Conservation (phyloP, 2,113 vertebrate species). For the human region DNA sequence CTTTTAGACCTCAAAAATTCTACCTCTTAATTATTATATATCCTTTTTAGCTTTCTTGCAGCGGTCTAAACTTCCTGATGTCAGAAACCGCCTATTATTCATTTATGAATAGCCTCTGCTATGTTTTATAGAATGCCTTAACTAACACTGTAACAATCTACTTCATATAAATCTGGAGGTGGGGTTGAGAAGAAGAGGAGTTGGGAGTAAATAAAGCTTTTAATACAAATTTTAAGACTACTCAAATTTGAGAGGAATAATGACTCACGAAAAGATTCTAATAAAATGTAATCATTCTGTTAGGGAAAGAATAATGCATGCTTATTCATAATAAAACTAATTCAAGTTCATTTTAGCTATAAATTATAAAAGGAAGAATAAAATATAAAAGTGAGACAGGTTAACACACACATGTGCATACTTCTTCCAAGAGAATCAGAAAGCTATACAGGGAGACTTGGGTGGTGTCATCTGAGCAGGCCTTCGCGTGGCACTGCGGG, state of each 20-base stretch:
- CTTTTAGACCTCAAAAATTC: neutral
- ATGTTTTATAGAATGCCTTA: neutral
- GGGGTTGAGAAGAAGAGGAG: fast-evolving
- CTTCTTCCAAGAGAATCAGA: conserved; percentile 17
- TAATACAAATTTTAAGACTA: neutral
- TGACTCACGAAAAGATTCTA: neutral
- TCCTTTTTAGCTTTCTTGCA: neutral
- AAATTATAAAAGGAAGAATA: neutral
- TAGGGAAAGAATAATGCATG: neutral
- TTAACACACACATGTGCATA: neutral
- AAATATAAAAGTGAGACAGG: neutral
- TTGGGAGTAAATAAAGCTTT: neutral
- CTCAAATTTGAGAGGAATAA: conserved; percentile 4
- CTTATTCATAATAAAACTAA: neutral
- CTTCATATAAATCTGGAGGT: neutral
- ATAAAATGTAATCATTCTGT: conserved; percentile 20
- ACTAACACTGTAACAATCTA: neutral
- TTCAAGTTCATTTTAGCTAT: neutral
- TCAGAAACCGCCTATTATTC: neutral
- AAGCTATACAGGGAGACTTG: neutral
- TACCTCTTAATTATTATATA: neutral
- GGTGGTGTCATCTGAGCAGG: neutral
- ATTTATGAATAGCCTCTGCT: neutral
- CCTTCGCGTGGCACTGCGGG: fast-evolving
- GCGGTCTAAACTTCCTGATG: neutral